Percentiles rank a stretch among this genome's conserved stretches.
Evolutionary conservation across 2,797 vertebrate species (phyloP).

Genomic region (Sorex maritimensis): DNA sequence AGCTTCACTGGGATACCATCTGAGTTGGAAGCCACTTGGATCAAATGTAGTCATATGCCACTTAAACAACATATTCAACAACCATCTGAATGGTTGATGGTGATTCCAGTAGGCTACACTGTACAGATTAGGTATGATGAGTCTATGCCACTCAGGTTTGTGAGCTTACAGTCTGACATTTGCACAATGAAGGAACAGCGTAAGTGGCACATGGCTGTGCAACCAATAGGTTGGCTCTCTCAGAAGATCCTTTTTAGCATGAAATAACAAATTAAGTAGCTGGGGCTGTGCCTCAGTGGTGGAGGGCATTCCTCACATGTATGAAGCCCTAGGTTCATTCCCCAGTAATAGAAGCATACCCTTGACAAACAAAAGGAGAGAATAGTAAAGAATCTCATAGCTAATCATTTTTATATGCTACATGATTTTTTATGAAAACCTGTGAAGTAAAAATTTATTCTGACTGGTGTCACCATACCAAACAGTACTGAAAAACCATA

Average conservation of each 20-base stretch:
- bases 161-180: not conserved
- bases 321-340: too few relatives aligned
- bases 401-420: not conserved
- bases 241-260: constrained; percentile 15
- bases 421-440: not conserved
- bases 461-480: not conserved
- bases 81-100: not conserved
- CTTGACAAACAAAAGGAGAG: not conserved
- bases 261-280: not conserved
- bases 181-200: not conserved
- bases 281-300: too few relatives aligned
- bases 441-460: constrained; percentile 46
- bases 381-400: not conserved
- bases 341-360: too few relatives aligned
- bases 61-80: not conserved
- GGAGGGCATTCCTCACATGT: too few relatives aligned
- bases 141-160: not conserved
- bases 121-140: not conserved
- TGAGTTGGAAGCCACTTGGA: not conserved
- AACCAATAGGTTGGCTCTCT: not conserved
- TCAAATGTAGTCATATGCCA: not conserved
- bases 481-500: constrained; percentile 21
- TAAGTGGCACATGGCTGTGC: not conserved
- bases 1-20: constrained; percentile 27
- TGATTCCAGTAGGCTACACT: not conserved